Base-by-base conservation (phyloP, 2,113 vertebrate genomes). In the Microcebus jonahi region DNA sequence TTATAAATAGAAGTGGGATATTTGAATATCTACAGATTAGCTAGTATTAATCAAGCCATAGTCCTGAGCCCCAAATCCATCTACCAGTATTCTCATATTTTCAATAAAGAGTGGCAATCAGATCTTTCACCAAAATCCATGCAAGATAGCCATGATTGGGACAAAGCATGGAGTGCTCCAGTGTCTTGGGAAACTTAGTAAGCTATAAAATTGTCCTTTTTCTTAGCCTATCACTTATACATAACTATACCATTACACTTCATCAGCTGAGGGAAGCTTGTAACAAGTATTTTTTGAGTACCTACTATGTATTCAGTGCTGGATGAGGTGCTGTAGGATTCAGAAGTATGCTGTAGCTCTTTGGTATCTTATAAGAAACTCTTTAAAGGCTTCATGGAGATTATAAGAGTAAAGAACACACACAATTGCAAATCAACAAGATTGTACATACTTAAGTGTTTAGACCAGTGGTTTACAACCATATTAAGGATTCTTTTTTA, bases 21-120 rank as follows among this genome's bases (percentile, higher is more conserved):
- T 88, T 94, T 94, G 59, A 92, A 12, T 68, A 77, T 65, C 59
- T 77, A n/a, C 20, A 81, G 11, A 27, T 76, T 48, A 91, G 39
- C 68, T 92, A 20, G 20, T 73, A 9, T 73, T 71, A 89, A 87
- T 50, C 5, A 82, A 75, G n/a, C 25, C 31, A 39, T 84, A 59
- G 25, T 86, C 29, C n/a, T 73, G 9, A 82, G 31, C 70, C 50
- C 21, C 21, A 90, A 85, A 70, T 70, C 15, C 29, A 48, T 68
- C 27, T 86, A 88, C 57, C 65, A 82, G 71, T 88, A 91, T 48
- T 93, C 34, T 93, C 15, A 71, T 76, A 67, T 57, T 94, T 87
- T 95, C 31, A 92, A 36, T 96, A 20, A 77, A 67, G n/a, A 85
- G 10, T 59, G 31, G 27, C 3, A 77, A 17, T 31, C 21, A 73